phyloP scores from a whole-genome alignment of 2,888 invertebrate genomes.

The Amphipoea lucens region DNA sequence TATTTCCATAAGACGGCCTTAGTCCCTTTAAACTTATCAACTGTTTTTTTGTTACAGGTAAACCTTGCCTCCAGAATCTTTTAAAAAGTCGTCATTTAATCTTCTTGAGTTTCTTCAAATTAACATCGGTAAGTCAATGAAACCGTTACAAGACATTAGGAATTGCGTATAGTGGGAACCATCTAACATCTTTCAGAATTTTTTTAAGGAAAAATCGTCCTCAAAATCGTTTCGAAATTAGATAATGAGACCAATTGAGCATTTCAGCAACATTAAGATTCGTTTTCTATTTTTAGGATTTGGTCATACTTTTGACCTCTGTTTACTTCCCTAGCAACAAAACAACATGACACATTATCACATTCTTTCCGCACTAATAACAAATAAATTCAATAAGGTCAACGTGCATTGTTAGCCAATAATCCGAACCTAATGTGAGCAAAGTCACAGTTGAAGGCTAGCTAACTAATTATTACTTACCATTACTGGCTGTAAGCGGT shows the following conservation, averaged over 20 bases:
- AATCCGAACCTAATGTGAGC: constrained; percentile 44
- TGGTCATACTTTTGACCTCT: background rate
- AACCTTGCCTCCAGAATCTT: background rate
- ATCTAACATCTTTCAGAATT: background rate
- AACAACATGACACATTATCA: constrained; percentile 23
- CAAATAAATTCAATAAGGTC: constrained; percentile 47
- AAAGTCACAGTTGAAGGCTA: constrained; percentile 53
- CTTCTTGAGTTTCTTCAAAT: background rate
- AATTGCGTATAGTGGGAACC: too few species aligned
- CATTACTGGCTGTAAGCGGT: constrained; percentile 33
- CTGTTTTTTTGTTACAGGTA: constrained; percentile 25
- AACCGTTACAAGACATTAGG: background rate
- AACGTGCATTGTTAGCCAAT: constrained; percentile 45
- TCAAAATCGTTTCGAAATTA: background rate
- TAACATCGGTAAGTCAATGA: constrained; percentile 5
- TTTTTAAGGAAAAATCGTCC: background rate
- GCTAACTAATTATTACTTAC: constrained; percentile 35
- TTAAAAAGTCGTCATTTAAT: background rate
- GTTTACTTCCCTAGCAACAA: constrained; percentile 24
- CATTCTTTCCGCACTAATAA: constrained; percentile 35
- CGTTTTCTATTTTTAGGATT: background rate
- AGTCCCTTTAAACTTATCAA: background rate
- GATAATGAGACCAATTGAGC: background rate
- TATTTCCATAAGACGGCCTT: too few species aligned
- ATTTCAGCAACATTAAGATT: background rate